Evolutionary conservation across 30 jellyfish, hydroid and myxozoan species (phyloP).

Genomic region (Nemopilema nomurai): DNA sequence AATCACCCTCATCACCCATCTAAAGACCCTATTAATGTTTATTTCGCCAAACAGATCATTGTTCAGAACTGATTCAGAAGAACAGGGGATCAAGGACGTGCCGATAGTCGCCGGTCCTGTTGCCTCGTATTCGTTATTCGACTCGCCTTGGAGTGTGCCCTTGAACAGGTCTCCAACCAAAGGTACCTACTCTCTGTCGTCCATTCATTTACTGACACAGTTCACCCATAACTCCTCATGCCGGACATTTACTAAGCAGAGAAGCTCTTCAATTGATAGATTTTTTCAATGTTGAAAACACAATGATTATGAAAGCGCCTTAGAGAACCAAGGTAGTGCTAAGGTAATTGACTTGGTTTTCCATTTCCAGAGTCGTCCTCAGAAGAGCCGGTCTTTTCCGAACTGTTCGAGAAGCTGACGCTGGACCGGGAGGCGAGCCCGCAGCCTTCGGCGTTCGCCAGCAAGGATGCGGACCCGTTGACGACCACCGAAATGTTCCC

Average conservation of each 20-base stretch:
- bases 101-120: slow-evolving; percentile 79
- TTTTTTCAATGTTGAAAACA: too few species aligned
- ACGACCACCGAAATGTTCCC: slow-evolving; percentile 39
- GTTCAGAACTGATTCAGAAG: slow-evolving; percentile 88
- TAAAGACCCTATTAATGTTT: too few species aligned
- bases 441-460: slow-evolving; percentile 2
- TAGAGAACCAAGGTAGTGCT: too few species aligned
- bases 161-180: slow-evolving; percentile 53
- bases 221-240: too few species aligned
- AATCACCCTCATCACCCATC: too few species aligned
- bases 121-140: slow-evolving; percentile 83
- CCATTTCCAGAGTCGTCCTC: slow-evolving; percentile 31
- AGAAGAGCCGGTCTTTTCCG: slow-evolving; percentile 62
- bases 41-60: too few species aligned
- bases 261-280: too few species aligned
- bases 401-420: slow-evolving; percentile 48
- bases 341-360: too few species aligned
- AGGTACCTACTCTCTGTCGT: slow-evolving; percentile 6
- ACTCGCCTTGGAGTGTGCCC: slow-evolving; percentile 88
- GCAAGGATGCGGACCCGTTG: not conserved
- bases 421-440: not conserved
- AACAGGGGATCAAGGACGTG: slow-evolving; percentile 66
- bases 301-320: too few species aligned
- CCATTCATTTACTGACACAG: not conserved
- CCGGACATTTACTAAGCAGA: too few species aligned